Evolutionary conservation across 2,888 invertebrate genomes (phyloP), one percentile per base, ranked within the genome.

Genomic region (Hypolimnas misippus): DNA sequence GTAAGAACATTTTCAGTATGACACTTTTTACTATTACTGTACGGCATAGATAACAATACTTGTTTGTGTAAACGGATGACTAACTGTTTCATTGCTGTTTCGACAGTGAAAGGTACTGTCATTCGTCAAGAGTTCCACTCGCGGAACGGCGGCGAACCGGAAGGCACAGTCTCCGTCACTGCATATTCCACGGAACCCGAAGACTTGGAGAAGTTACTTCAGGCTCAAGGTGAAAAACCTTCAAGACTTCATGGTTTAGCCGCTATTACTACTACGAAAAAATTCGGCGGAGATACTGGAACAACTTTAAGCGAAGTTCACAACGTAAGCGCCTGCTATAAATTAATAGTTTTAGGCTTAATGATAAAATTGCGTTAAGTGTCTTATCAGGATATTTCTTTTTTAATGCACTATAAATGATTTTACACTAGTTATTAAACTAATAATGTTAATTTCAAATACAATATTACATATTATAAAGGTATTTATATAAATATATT

Each of bases 51-150:
- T 69, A 68, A 70, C 72, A 68, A 70, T 67, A 61, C 62, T 52
- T 52, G 58, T 66, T 70, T 71, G 68, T 66, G 63, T 66, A 70
- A 69, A 71, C 63, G 56, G 60, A 69, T 70, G 61, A 63, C 66
- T 65, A 67, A 70, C 66, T 62, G 66, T 70, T 68, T 70, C 65
- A 62, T 67, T 62, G 54, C 52, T 57, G 54, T 65, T 59, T 35
- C 42, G 54, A 44, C 83, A 96, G 96, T 96, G 83, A 95, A 95
- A 90, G 95, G 95, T 74, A 94, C 95, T 62, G 94, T 95, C 69
- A 92, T 95, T 72, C 93, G 93, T 51, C 94, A 95, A 83, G 94
- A 94, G 82, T 95, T 92, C 81, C 94, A 94, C 82, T 94, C 95
- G 19, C 94, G 94, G 77, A 94, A 95, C 85, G 95, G 95, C 38